phyloP scores from a whole-genome alignment of 1,140 invertebrate species.

The Neotoxoptera formosana region DNA sequence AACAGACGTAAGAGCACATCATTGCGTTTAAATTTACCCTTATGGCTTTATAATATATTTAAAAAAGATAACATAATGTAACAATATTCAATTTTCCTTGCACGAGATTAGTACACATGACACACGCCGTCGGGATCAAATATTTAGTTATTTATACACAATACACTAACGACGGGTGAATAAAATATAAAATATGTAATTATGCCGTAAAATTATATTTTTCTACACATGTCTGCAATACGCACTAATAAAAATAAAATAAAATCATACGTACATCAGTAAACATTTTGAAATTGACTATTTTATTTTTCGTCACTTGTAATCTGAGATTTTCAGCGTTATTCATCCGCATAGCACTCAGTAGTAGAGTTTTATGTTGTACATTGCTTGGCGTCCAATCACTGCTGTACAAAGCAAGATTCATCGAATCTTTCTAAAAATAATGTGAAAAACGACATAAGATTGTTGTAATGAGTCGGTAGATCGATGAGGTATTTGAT shows the following conservation, averaged over 20 bases:
- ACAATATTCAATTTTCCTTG: neutral
- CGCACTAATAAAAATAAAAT: neutral
- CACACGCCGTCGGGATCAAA: neutral
- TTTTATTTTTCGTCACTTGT: neutral
- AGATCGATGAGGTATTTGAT: neutral
- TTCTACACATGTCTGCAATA: neutral
- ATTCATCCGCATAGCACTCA: neutral
- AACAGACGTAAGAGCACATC: neutral
- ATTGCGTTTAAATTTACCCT: neutral
- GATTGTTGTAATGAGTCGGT: neutral
- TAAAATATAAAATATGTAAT: neutral
- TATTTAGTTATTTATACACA: too few relatives aligned
- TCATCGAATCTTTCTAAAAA: constrained; percentile 22
- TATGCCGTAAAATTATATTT: neutral
- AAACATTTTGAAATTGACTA: constrained; percentile 46
- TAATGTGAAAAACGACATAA: neutral
- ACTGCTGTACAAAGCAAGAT: constrained; percentile 18
- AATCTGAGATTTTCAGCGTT: neutral
- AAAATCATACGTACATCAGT: neutral
- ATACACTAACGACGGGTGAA: neutral
- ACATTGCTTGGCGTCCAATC: neutral
- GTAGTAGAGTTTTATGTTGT: neutral
- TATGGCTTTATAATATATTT: neutral
- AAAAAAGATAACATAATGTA: neutral
- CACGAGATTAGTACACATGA: neutral